These are phyloP conservation scores for Panthera leo DNA, from an alignment of 2,113 vertebrate species.

Conservation along the genomic window DNA sequence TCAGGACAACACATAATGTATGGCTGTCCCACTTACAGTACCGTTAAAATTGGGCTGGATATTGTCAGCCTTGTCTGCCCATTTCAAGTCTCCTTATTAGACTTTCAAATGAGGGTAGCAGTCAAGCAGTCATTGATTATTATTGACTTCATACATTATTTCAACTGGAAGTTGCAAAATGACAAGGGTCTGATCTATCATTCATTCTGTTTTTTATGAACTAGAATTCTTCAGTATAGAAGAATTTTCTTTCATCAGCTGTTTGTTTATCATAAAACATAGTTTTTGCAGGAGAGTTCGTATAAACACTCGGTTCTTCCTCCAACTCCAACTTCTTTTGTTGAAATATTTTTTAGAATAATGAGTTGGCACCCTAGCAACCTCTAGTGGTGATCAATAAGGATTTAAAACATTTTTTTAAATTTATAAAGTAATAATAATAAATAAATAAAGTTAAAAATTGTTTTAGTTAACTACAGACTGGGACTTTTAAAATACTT, in stretches of 20 bases:
- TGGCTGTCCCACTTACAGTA: not conserved
- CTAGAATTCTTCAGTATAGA: not conserved
- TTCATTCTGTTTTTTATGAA: not conserved
- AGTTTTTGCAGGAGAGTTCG: not conserved
- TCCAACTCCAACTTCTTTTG: not conserved
- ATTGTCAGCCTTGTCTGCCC: not conserved
- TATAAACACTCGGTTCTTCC: not conserved
- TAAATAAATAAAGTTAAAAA: not conserved
- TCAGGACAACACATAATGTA: not conserved
- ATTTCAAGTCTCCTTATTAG: not conserved
- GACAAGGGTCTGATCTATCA: not conserved
- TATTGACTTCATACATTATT: not conserved
- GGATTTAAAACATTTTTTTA: not conserved
- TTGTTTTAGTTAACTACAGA: not conserved
- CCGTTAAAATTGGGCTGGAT: not conserved
- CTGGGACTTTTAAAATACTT: not conserved
- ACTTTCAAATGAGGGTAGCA: not conserved
- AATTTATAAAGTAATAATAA: not conserved
- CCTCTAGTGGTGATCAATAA: slow-evolving; percentile 48
- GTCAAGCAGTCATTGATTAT: not conserved
- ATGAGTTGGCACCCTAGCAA: slow-evolving; percentile 43
- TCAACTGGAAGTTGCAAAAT: not conserved
- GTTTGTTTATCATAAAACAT: not conserved
- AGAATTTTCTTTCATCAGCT: not conserved
- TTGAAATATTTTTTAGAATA: not conserved